These are phyloP conservation scores for Heliconius sara DNA, from an alignment of 2,888 invertebrate genomes.

Conservation along the genomic window DNA sequence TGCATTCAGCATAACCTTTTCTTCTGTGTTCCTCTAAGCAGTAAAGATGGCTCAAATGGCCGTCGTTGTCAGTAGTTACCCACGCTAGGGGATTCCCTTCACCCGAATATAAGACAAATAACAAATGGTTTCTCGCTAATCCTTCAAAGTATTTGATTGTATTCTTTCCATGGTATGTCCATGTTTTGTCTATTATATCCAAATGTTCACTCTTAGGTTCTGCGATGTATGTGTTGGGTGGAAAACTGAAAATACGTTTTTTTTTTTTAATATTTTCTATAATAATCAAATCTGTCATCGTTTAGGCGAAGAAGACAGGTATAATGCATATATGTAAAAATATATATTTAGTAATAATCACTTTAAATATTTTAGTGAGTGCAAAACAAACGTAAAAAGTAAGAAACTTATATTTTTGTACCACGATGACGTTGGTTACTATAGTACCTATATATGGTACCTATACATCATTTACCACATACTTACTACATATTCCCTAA, in stretches of 20 bases:
- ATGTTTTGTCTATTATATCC: constrained; percentile 50
- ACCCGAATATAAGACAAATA: constrained; percentile 52
- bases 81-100: constrained; percentile 56
- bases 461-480: too few species aligned
- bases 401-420: too few species aligned
- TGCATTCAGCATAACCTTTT: constrained; percentile 61
- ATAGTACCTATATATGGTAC: neutral
- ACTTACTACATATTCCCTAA: constrained; percentile 43
- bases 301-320: too few species aligned
- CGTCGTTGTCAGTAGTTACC: constrained; percentile 59
- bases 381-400: too few species aligned
- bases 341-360: too few species aligned
- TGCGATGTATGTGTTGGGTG: constrained; percentile 51
- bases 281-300: too few species aligned
- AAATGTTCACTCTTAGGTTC: constrained; percentile 49
- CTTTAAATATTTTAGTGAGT: too few species aligned
- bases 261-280: too few species aligned
- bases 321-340: too few species aligned
- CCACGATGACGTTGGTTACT: neutral
- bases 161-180: constrained; percentile 48
- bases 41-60: constrained; percentile 61
- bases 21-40: constrained; percentile 60
- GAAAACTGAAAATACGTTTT: constrained; percentile 44
- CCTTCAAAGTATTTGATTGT: constrained; percentile 49
- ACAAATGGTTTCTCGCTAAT: constrained; percentile 48